phyloP scores from a whole-genome alignment of 1,140 invertebrate genomes.

The Notospermus geniculatus region DNA sequence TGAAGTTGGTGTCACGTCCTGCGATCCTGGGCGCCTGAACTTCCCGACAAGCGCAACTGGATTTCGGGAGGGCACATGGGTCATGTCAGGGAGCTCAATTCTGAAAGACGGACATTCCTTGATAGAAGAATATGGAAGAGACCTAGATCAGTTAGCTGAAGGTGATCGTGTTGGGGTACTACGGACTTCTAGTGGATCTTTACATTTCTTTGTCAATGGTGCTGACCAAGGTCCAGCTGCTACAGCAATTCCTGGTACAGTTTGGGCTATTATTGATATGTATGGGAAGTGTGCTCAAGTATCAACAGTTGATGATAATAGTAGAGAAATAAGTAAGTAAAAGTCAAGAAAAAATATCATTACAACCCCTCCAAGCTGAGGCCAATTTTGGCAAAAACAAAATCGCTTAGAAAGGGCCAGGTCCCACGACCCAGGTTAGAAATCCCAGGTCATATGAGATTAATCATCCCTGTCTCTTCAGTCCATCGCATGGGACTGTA shows the following conservation, averaged over 20 bases:
- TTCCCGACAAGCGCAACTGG: conserved; percentile 81
- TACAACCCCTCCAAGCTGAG: no score
- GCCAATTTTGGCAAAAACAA: no score
- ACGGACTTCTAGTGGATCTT: conserved; percentile 64
- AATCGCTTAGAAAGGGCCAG: no score
- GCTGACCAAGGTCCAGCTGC: conserved; percentile 83
- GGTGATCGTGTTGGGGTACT: conserved; percentile 66
- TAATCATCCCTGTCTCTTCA: no score
- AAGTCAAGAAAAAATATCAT: no score
- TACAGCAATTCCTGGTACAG: conserved; percentile 68
- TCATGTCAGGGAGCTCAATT: conserved; percentile 82
- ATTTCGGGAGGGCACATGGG: conserved; percentile 82
- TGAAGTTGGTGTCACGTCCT: conserved; percentile 85
- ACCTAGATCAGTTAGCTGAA: conserved; percentile 76
- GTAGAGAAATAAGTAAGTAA: conserved; percentile 12
- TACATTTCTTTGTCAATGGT: conserved; percentile 88
- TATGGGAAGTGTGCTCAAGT: conserved; percentile 92
- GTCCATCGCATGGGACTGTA: no score
- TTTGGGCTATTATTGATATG: conserved; percentile 86
- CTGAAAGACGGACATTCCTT: conserved; percentile 77
- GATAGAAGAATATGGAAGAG: conserved; percentile 78
- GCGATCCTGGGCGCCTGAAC: conserved; percentile 76
- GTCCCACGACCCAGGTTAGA: no score
- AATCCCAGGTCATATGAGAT: no score
- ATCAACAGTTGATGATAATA: conserved; percentile 54